phyloP scores from a whole-genome alignment of 2,113 vertebrate species.

The Casuarius casuarius region DNA sequence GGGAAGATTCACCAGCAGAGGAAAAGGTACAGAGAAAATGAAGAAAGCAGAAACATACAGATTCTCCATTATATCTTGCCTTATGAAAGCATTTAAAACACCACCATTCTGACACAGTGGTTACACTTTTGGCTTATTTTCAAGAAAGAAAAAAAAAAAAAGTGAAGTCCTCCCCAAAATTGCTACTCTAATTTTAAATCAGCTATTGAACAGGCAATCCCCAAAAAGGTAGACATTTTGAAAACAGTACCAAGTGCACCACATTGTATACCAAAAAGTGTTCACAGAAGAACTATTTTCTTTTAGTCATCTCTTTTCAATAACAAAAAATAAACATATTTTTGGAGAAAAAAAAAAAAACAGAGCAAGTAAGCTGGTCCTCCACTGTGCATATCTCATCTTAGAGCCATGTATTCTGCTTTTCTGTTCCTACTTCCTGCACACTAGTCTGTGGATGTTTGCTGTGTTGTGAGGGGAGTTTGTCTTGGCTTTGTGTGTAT shows the following conservation, averaged over 20 bases:
- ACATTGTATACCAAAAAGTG: background rate
- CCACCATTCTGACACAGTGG: background rate
- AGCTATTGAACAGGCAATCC: background rate
- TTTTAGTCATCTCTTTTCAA: background rate
- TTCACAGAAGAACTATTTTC: background rate
- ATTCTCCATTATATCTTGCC: background rate
- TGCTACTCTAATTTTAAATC: background rate
- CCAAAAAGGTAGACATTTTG: background rate
- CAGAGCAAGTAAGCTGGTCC: background rate
- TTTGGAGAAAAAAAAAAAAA: background rate
- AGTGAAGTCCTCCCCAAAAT: background rate
- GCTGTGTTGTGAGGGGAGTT: slow-evolving; percentile 13
- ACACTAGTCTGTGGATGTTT: background rate
- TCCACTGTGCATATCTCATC: background rate
- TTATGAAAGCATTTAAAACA: background rate
- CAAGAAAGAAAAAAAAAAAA: background rate
- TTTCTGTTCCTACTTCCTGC: background rate
- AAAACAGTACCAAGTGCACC: background rate
- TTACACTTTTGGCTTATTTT: background rate
- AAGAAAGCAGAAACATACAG: background rate
- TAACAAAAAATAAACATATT: background rate
- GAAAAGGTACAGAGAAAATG: background rate
- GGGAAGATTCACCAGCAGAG: background rate
- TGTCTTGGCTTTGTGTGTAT: slow-evolving; percentile 35
- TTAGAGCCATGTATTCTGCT: background rate